A percentile compares a stretch with the other conserved stretches of the same genome.
phyloP scores from a whole-genome alignment of 2,113 vertebrate genomes.

The Macrotus californicus region DNA sequence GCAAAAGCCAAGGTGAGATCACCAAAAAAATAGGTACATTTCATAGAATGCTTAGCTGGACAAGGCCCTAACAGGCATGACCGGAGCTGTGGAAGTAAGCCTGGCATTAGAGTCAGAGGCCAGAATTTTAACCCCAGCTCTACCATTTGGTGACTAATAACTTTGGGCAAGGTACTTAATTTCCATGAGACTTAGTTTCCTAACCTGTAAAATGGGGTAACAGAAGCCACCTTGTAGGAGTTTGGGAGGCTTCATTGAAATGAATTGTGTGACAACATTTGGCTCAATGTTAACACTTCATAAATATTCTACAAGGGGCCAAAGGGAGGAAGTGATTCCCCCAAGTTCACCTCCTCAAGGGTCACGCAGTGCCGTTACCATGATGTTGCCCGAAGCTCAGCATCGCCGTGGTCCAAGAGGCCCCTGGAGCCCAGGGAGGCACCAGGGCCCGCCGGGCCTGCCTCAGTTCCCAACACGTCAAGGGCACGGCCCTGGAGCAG shows the following conservation, averaged over 20 bases:
- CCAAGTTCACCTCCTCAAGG: neutral
- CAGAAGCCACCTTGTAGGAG: neutral
- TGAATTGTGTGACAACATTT: neutral
- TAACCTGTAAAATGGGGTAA: neutral
- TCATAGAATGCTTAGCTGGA: neutral
- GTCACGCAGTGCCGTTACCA: neutral
- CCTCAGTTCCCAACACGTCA: neutral
- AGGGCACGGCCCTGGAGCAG: neutral
- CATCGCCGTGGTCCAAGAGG: neutral
- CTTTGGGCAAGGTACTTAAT: neutral
- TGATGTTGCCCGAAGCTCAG: neutral
- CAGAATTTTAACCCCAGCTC: neutral
- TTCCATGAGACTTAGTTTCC: neutral
- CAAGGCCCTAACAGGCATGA: neutral
- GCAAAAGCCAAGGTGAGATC: neutral
- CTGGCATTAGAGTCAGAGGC: neutral
- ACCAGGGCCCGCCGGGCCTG: neutral
- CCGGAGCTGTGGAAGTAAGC: neutral
- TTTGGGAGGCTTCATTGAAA: neutral
- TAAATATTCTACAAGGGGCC: neutral
- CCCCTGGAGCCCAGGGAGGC: neutral
- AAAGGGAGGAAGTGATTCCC: neutral
- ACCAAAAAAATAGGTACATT: neutral
- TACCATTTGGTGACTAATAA: neutral
- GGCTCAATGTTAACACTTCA: neutral